These are phyloP conservation scores for Papilio glaucus DNA, from an alignment of 1,140 invertebrate genomes.

Conservation along the genomic window DNA sequence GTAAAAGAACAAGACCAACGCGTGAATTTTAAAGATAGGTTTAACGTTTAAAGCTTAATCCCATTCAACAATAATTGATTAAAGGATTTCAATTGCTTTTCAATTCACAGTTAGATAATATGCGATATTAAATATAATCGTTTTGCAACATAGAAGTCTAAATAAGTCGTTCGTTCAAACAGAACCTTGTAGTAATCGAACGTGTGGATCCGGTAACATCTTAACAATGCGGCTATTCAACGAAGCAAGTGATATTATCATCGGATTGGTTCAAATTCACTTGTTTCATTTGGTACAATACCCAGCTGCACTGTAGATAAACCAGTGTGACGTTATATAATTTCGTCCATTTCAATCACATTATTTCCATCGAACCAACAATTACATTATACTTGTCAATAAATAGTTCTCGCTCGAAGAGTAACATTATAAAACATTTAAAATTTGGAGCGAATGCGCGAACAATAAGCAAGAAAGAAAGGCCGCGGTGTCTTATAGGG, in stretches of 20 bases:
- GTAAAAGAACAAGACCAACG: not conserved
- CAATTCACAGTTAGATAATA: not conserved
- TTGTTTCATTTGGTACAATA: conserved; percentile 14
- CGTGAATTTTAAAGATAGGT: not conserved
- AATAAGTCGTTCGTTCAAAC: conserved; percentile 15
- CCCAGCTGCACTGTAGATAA: not conserved
- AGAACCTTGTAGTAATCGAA: conserved; percentile 7
- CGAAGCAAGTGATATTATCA: conserved; percentile 27
- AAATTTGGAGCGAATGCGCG: too few species aligned
- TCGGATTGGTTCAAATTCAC: conserved; percentile 23
- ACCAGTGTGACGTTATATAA: not conserved
- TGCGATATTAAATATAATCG: not conserved
- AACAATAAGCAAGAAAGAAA: too few species aligned
- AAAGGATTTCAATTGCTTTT: not conserved
- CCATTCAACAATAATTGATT: not conserved
- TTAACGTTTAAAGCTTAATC: not conserved
- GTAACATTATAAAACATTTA: too few species aligned
- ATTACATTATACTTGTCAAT: too few species aligned
- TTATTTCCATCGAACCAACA: too few species aligned
- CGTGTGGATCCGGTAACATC: conserved; percentile 23
- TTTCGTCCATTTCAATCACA: not conserved
- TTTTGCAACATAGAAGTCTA: conserved; percentile 22
- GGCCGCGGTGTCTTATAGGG: too few species aligned
- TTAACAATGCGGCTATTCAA: conserved; percentile 32
- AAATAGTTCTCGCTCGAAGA: too few species aligned